These are phyloP conservation scores for Campylomormyrus numenius DNA, from an alignment of 2,113 vertebrate genomes.

Conservation along the genomic window DNA sequence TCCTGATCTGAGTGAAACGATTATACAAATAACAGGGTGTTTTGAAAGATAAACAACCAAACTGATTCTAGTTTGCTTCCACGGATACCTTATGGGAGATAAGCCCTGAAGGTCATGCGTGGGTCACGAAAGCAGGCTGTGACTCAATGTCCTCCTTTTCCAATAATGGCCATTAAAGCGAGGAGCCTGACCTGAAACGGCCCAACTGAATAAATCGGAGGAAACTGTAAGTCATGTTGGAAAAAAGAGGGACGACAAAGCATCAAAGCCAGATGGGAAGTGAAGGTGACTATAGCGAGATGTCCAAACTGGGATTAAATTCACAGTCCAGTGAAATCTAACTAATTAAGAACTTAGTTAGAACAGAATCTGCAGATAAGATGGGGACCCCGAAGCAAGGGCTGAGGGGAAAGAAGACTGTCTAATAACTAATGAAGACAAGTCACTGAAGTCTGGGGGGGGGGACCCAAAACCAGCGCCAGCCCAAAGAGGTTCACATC, in stretches of 20 bases:
- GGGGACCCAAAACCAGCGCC: not conserved
- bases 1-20: not conserved
- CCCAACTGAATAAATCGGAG: not conserved
- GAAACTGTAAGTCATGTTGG: not conserved
- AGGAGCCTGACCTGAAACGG: not conserved
- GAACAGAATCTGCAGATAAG: not conserved
- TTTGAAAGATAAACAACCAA: not conserved
- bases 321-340: not conserved
- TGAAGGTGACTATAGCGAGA: not conserved
- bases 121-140: not conserved
- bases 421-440: not conserved
- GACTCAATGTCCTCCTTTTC: not conserved
- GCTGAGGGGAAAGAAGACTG: not conserved
- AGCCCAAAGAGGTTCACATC: conserved; percentile 55
- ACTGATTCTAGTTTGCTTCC: not conserved
- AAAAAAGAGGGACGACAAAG: not conserved
- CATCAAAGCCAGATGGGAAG: not conserved
- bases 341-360: not conserved
- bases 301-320: not conserved
- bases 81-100: not conserved
- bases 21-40: not conserved
- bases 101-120: not conserved
- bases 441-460: not conserved
- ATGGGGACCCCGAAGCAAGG: not conserved
- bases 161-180: too few species aligned